Evolutionary conservation across 2,888 invertebrate genomes (phyloP), one percentile per base, ranked within the genome.

Genomic region (Gibbula magus): DNA sequence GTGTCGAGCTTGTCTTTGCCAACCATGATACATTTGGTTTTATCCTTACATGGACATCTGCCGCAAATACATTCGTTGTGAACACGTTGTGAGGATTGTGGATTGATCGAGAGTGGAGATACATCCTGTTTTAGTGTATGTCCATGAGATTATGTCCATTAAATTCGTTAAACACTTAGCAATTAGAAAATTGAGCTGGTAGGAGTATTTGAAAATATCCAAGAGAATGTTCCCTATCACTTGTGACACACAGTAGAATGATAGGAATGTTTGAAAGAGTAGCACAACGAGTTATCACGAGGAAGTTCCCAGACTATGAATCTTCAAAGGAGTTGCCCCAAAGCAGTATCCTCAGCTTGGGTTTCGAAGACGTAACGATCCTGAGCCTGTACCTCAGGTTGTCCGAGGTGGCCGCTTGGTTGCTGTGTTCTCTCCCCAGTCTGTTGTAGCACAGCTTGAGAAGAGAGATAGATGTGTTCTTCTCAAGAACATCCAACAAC

Each of bases 251-350:
- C 5, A 13, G 13, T 45, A 45, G 45, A 45, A 45, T 45, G 45
- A 45, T 45, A 45, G 45, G 13, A 45, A 45, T 45, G 45, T 8
- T 35, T 3, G 8, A 22, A 35, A 32, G 54, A 76, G 39, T 20
- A 39, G 35, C 29, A 35, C 32, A 32, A 5, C 22, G 22, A 0
- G 20, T 56, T 20, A 76, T 16, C 53, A 53, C 22, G 22, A 53
- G 25, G 10, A 20, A n/a, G 18, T 66, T 2, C 5, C 13, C 39
- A 25, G 20, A 10, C 77, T 80, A 85, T 8, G 87, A 81, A 54
- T 90, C 91, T 29, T 91, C 90, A 81, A 92, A 88, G 7, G 89
- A 84, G 78, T 92, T 92, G 77, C 92, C 92, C 92, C 92, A 92
- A 7, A 92, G 86, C 51, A 92, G 85, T 16, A 92, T 87, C 81